These are phyloP conservation scores for Lepeophtheirus nordmannii DNA, from an alignment of 2,888 invertebrate species.

Conservation along the genomic window DNA sequence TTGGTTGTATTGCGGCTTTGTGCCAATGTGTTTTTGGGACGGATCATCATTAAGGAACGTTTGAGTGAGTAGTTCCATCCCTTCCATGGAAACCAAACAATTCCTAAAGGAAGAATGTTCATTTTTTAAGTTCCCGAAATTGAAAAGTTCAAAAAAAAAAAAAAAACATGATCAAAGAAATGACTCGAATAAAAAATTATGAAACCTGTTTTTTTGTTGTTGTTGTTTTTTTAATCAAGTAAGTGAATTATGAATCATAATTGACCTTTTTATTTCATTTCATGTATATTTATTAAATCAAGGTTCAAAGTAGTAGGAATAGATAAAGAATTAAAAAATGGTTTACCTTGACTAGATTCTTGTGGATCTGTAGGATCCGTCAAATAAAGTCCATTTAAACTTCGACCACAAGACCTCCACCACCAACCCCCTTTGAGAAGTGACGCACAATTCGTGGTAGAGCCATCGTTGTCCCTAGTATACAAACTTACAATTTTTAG, in stretches of 20 bases:
- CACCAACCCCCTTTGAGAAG: slow-evolving; percentile 90
- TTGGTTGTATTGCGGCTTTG: too few species aligned
- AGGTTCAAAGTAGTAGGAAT: too few species aligned
- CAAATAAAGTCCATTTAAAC: slow-evolving; percentile 70
- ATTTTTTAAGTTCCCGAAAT: slow-evolving; percentile 25
- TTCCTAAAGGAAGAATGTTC: slow-evolving; percentile 47
- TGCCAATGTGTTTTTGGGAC: slow-evolving; percentile 40
- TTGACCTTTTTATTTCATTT: too few species aligned
- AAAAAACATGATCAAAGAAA: too few species aligned
- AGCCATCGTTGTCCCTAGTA: slow-evolving; percentile 68
- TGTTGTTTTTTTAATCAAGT: too few species aligned
- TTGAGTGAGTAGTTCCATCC: slow-evolving; percentile 87
- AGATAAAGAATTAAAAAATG: too few species aligned
- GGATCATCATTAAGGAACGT: slow-evolving; percentile 78
- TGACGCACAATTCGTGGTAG: slow-evolving; percentile 75
- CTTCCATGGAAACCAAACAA: slow-evolving; percentile 88
- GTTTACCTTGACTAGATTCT: slow-evolving; percentile 78
- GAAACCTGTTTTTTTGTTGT: too few species aligned
- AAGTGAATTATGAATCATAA: too few species aligned
- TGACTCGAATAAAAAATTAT: not conserved
- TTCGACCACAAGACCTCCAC: slow-evolving; percentile 85
- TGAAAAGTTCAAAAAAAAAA: not conserved
- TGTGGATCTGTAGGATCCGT: slow-evolving; percentile 70
- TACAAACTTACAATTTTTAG: slow-evolving; percentile 30
- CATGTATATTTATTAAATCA: too few species aligned